Conservation (phyloP, 92 coral and sea anemone species). For the Palythoa caribaeorum region DNA sequence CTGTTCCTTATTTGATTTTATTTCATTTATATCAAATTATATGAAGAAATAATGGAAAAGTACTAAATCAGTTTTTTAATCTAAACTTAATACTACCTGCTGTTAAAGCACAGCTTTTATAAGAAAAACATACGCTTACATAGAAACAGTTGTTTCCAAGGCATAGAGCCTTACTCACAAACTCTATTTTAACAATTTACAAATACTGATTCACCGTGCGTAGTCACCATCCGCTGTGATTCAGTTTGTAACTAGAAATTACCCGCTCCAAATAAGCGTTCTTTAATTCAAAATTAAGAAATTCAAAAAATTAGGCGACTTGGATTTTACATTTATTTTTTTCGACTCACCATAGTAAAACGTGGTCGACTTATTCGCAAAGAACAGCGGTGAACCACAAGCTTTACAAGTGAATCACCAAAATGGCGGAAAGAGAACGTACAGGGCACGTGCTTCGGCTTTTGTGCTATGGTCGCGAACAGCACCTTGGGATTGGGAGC, state of each 20-base stretch:
- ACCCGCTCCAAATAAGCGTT: background rate
- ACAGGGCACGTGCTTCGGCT: constrained; percentile 65
- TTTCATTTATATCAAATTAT: no score
- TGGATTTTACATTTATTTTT: background rate
- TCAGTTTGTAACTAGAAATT: background rate
- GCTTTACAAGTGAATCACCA: constrained; percentile 61
- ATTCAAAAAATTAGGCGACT: background rate
- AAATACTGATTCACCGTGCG: no score
- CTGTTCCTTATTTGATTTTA: no score
- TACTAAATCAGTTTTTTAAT: no score
- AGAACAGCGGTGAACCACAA: constrained; percentile 99
- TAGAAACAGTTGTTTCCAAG: no score
- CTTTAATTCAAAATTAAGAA: background rate
- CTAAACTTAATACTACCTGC: no score
- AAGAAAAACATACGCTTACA: no score
- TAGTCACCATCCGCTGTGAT: no score
- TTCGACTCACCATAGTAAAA: constrained; percentile 81
- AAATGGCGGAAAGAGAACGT: constrained; percentile 74
- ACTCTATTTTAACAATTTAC: no score
- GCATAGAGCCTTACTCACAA: no score
- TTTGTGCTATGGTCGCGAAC: constrained; percentile 46
- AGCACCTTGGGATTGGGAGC: constrained; percentile 61
- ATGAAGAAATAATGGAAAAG: no score
- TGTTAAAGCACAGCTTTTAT: no score
- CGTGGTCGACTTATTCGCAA: constrained; percentile 99